phyloP scores from a whole-genome alignment of 2,113 vertebrate species.

The Notothenia coriiceps region DNA sequence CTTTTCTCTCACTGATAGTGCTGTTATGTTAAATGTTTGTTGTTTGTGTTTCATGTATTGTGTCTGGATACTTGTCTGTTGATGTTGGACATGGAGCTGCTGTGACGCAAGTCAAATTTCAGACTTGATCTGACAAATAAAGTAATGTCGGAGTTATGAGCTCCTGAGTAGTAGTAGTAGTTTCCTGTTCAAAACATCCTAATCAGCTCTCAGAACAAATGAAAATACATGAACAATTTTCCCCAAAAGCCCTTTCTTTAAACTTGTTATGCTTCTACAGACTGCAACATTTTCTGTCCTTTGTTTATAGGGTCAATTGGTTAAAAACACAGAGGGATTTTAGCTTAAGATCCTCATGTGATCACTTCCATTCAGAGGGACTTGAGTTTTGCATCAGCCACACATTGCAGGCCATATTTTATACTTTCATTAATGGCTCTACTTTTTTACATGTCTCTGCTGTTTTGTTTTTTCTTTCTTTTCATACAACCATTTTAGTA shows the following conservation, averaged over 20 bases:
- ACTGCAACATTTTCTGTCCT: neutral
- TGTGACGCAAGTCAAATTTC: no score
- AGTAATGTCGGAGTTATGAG: neutral
- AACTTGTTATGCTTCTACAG: neutral
- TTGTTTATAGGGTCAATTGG: neutral
- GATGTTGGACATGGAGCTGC: no score
- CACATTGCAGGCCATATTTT: neutral
- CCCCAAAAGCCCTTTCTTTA: constrained; percentile 16
- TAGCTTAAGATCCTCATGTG: constrained; percentile 12
- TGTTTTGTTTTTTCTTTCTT: constrained; percentile 13
- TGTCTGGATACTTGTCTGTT: no score
- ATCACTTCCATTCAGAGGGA: neutral
- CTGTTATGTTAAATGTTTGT: no score
- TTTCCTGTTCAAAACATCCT: constrained; percentile 4
- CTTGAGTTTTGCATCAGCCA: neutral
- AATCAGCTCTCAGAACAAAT: constrained; percentile 14
- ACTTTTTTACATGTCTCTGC: neutral
- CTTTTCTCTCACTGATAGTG: no score
- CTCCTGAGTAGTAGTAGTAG: constrained; percentile 1
- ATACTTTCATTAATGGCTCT: neutral
- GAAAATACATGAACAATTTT: constrained; percentile 3
- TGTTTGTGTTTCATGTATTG: no score
- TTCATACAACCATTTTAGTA: constrained; percentile 13
- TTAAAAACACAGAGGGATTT: neutral
- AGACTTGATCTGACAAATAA: no score